Conservation (phyloP, 2,888 invertebrate species). For the Sialis lutaria region DNA sequence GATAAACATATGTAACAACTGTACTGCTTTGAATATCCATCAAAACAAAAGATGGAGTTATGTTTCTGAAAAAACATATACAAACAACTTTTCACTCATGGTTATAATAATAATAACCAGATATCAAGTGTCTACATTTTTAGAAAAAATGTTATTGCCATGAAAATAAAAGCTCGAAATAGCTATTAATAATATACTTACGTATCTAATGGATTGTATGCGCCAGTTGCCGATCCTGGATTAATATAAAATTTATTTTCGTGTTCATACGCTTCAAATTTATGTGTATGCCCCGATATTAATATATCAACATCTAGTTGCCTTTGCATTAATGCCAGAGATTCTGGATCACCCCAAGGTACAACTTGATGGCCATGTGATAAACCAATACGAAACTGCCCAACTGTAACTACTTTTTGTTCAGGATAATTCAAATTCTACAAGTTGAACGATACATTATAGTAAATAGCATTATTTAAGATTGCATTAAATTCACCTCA, state of each 20-base stretch:
- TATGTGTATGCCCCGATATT: conserved; percentile 96
- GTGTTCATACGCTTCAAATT: conserved; percentile 95
- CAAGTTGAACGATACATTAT: conserved; percentile 15
- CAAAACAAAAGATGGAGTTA: conserved; percentile 91
- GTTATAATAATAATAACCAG: neutral
- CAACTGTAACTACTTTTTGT: conserved; percentile 97
- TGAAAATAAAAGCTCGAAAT: neutral
- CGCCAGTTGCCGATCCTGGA: conserved; percentile 97
- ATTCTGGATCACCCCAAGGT: conserved; percentile 92
- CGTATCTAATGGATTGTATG: conserved; percentile 85
- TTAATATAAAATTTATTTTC: conserved; percentile 99
- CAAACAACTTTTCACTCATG: neutral
- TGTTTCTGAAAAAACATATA: conserved; percentile 39
- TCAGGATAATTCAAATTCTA: conserved; percentile 88
- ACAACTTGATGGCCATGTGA: conserved; percentile 98
- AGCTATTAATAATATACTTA: conserved; percentile 26
- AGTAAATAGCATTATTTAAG: neutral
- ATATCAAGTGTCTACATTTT: neutral
- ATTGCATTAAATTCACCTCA: conserved; percentile 44
- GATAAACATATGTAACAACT: conserved; percentile 96
- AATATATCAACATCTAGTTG: conserved; percentile 97
- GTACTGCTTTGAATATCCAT: conserved; percentile 98
- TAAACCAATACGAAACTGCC: conserved; percentile 94
- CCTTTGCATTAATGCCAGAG: conserved; percentile 81
- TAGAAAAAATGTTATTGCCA: neutral